Evolutionary conservation across 2,113 vertebrate genomes (phyloP).

Genomic region (Tenrec ecaudatus): DNA sequence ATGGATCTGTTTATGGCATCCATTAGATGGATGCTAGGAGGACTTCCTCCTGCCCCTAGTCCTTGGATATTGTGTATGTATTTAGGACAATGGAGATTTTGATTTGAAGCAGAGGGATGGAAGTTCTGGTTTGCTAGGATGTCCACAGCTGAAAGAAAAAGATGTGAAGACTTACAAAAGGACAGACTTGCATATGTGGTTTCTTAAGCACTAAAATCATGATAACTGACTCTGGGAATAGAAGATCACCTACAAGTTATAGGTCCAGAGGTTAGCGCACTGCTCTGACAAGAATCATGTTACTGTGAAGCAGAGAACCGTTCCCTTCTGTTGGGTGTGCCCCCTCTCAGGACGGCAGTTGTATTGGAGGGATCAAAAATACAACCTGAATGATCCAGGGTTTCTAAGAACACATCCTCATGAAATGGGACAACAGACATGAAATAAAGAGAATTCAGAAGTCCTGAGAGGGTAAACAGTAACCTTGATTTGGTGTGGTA

Average conservation of each 20-base stretch:
- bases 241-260: neutral
- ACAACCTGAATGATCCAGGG: neutral
- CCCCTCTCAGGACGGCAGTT: neutral
- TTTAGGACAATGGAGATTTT: neutral
- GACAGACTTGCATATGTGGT: neutral
- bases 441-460: neutral
- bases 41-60: neutral
- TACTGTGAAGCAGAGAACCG: neutral
- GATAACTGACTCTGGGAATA: neutral
- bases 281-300: neutral
- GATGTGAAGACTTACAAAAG: slow-evolving; percentile 10
- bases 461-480: neutral
- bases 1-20: neutral
- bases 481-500: neutral
- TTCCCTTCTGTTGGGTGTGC: neutral
- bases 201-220: neutral
- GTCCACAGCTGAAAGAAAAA: too few relatives aligned
- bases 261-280: neutral
- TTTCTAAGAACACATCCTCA: neutral
- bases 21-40: neutral
- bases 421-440: neutral
- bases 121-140: neutral
- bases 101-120: neutral
- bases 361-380: neutral
- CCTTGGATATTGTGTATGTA: neutral